Base-by-base conservation (phyloP, 2,888 invertebrate species). In the Plebejus anna region DNA sequence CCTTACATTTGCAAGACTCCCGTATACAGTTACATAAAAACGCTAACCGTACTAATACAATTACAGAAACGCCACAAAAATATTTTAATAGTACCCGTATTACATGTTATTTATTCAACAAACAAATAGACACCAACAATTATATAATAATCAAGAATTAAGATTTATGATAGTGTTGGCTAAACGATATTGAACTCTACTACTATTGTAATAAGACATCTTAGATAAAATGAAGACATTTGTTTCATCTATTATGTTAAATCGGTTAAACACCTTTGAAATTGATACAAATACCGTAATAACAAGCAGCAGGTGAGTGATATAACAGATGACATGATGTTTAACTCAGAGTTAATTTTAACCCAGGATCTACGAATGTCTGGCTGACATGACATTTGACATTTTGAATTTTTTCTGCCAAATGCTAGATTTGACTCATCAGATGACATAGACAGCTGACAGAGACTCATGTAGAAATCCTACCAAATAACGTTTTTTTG, bases 121-220 rank as follows among this genome's bases (percentile, higher is more conserved):
- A 75, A 79, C 77, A 78, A 71, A 79, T 75, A 78, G 57, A 78
- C 71, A 73, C 71, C 57, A 78, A 75, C 77, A 77, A 77, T 80
- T 79, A 80, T 77, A 78, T 78, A 78, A 80, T 80, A 80, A 80
- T 78, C 73, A 78, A 73, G 51, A 42, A 72, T 72, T 76, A 75
- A 78, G 80, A 80, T 80, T 80, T 79, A 79, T 79, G 78, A 76
- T 22, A 55, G 16, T 9, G 7, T 6, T 32, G 13, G 11, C 3
- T 73, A 28, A 55, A 47, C 51, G 22, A 51, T 32, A 32, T 51
- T 51, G 16, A 51, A 73, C 55, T 16, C 51, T 73, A 51, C 32
- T 4, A 2, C 5, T 32, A 28, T 55, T 32, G 73, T 55, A 16
- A 13, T 73, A 73, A 32, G 28, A 4, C 2, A 32, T 4, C 3